Evolutionary conservation across 35 echinoderm and acorn worm genomes (phyloP), one percentile per base, ranked within the genome.

Genomic region (Diadema setosum): DNA sequence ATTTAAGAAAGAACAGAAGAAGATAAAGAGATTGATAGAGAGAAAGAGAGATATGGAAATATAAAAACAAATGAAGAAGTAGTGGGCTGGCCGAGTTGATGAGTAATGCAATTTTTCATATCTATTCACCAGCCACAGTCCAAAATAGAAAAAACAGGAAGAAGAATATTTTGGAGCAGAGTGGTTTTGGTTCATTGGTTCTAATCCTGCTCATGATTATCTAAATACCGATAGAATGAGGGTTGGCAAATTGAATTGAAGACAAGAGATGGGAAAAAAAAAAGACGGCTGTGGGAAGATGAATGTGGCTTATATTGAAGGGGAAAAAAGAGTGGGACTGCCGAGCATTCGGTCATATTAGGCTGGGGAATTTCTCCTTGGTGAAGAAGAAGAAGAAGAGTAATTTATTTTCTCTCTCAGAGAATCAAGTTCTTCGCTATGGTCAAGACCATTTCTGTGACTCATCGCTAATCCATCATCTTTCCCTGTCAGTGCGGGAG

Each of bases 391-490:
- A n/a, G n/a, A n/a, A n/a, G n/a, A n/a, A 67, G 63, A 67, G 63
- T 67, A 67, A 67, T 67, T 67, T 34, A 67, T 67, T 67, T 33
- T 67, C n/a, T n/a, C n/a, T n/a, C n/a, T n/a, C n/a, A n/a, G n/a
- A n/a, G n/a, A n/a, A n/a, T n/a, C n/a, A n/a, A n/a, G n/a, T n/a
- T n/a, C n/a, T n/a, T n/a, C n/a, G n/a, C n/a, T n/a, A n/a, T n/a
- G n/a, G n/a, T n/a, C n/a, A n/a, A n/a, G n/a, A n/a, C n/a, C n/a
- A n/a, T n/a, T n/a, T n/a, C n/a, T n/a, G n/a, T n/a, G n/a, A n/a
- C n/a, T n/a, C n/a, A n/a, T n/a, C n/a, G n/a, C n/a, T n/a, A n/a
- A n/a, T n/a, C n/a, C n/a, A n/a, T n/a, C n/a, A n/a, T n/a, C n/a
- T n/a, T n/a, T n/a, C n/a, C n/a, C n/a, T n/a, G n/a, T n/a, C n/a